Percentiles rank a stretch among this genome's conserved stretches.
These are phyloP conservation scores for pig (Sus scrofa) DNA, from an alignment of 2,113 vertebrate species.

Conservation along the genomic window T2T-Sscrofa CM000828.6:70107001-70107500, in stretches of 20 bases:
- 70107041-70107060: neutral
- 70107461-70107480: neutral
- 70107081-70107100: conserved; percentile 60
- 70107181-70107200: neutral
- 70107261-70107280: fast-evolving
- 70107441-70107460: neutral
- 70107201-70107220: too few species aligned
- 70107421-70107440: neutral
- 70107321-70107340: neutral
- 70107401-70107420: neutral
- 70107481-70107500: neutral
- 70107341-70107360: neutral
- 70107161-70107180: neutral
- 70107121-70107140: conserved; percentile 73
- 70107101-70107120: conserved; percentile 61
- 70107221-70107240: fast-evolving
- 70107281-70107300: neutral
- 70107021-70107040: conserved; percentile 15
- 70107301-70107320: neutral
- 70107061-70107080: conserved; percentile 47
- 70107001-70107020: neutral
- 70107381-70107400: neutral
- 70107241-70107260: neutral
- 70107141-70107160: conserved; percentile 14
- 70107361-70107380: neutral